Conservation (phyloP, 2,797 vertebrate species). For the Hylomyscus alleni region DNA sequence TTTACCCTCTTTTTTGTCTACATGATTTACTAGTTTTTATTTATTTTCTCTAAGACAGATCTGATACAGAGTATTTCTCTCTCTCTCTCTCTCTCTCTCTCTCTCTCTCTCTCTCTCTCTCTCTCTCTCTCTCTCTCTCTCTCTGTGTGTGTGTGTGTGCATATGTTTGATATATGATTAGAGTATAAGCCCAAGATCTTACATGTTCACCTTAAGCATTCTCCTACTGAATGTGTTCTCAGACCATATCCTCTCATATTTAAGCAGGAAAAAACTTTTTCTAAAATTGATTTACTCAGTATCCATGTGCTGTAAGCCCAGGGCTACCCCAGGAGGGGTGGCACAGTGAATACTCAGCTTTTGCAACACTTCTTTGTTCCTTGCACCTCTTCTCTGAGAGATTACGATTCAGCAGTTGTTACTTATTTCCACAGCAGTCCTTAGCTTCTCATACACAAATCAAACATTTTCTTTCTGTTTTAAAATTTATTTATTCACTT, state of each 20-base stretch:
- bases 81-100: no score
- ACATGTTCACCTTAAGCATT: background rate
- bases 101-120: no score
- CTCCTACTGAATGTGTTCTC: no score
- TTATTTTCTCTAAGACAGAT: background rate
- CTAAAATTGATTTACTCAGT: background rate
- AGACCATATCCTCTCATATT: background rate
- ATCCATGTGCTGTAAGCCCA: background rate
- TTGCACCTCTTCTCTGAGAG: background rate
- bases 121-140: no score
- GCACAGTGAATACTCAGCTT: background rate
- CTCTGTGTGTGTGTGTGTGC: no score
- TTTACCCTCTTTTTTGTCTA: background rate
- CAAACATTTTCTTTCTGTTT: background rate
- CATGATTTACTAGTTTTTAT: background rate
- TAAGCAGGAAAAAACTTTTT: background rate
- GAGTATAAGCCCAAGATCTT: background rate
- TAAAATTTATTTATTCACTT: background rate
- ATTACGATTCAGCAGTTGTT: background rate
- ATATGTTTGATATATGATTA: background rate
- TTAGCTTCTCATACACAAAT: background rate
- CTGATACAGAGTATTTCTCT: background rate
- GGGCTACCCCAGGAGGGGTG: fast-evolving
- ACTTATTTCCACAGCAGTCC: background rate
- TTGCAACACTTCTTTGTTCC: background rate